Evolutionary conservation across 2,888 invertebrate species (phyloP), one percentile per base, ranked within the genome.

Genomic region (Elgonia sp.): DNA sequence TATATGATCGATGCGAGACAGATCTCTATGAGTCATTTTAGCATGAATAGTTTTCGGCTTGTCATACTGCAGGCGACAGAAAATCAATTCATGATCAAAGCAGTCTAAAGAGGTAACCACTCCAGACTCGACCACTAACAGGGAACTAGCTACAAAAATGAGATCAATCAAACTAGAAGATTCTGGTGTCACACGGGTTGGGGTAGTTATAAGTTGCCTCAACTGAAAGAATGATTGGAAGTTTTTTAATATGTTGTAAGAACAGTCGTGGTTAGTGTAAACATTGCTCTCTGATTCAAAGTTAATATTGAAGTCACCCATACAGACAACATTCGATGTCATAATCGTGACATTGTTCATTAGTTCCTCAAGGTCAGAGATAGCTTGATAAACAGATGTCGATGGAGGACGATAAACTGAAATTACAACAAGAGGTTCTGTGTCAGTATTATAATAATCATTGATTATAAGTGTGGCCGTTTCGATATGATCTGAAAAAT

Each of bases 301-400:
- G 16, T 63, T 7, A 16, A 69, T 69, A 18, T 69, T 69, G 29
- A 69, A 50, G 18, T 69, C 69, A 16, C 69, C 69, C 50, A 69
- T 12, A 69, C 69, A 69, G 29, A 69, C 50, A 14, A 50, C n/a
- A 42, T 8, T 42, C 16, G 21, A 50, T 50, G 50, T 20, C 6
- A 50, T 14, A 9, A 29, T 4, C 29, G 50, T n/a, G 1, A 69
- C 12, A 8, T 21, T 8, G 8, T 18, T 16, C 4, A 50, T 18
- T 10, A 14, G 14, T 1, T 20, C 6, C 21, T 69, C 69, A 2
- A 69, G 21, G 3, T 50, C 50, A 1, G 12, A 18, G 4, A 69
- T 8, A 3, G 46, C 69, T 50, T 46, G 9, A 14, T 12, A 14
- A n/a, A 50, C 69, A 6, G 69, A 50, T 2, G 21, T 5, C 21